Conservation (phyloP, 2,888 invertebrate genomes). For the Acleris sparsana region DNA sequence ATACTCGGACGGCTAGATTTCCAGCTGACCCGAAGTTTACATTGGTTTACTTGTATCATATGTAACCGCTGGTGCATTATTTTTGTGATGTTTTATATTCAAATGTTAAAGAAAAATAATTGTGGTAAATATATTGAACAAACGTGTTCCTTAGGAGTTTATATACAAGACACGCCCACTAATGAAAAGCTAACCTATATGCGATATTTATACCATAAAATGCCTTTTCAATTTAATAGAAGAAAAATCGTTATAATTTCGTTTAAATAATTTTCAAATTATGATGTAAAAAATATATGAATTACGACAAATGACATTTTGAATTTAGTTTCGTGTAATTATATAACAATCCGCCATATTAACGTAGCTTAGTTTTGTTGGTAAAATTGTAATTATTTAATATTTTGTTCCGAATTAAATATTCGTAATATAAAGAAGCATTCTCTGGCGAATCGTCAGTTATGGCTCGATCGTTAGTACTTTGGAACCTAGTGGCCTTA, state of each 20-base stretch:
- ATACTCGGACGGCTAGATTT: constrained; percentile 54
- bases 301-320: constrained; percentile 19
- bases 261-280: background rate
- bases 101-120: constrained; percentile 52
- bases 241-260: background rate
- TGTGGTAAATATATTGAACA: constrained; percentile 32
- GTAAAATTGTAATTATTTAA: constrained; percentile 47
- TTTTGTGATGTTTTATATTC: constrained; percentile 70
- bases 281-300: background rate
- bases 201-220: constrained; percentile 9
- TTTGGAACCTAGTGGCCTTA: constrained; percentile 71
- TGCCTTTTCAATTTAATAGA: background rate
- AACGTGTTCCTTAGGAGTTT: constrained; percentile 9
- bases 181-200: constrained; percentile 16
- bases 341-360: constrained; percentile 59
- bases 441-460: constrained; percentile 40
- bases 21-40: constrained; percentile 57
- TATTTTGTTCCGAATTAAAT: constrained; percentile 44
- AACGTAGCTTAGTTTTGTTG: constrained; percentile 54
- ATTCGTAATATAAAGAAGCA: constrained; percentile 39
- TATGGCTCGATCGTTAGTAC: constrained; percentile 18
- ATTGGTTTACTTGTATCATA: constrained; percentile 55
- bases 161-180: constrained; percentile 18
- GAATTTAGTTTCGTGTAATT: constrained; percentile 29
- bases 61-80: constrained; percentile 70